Base-by-base conservation (phyloP, 2,113 vertebrate species). In the Apteryx mantelli region DNA sequence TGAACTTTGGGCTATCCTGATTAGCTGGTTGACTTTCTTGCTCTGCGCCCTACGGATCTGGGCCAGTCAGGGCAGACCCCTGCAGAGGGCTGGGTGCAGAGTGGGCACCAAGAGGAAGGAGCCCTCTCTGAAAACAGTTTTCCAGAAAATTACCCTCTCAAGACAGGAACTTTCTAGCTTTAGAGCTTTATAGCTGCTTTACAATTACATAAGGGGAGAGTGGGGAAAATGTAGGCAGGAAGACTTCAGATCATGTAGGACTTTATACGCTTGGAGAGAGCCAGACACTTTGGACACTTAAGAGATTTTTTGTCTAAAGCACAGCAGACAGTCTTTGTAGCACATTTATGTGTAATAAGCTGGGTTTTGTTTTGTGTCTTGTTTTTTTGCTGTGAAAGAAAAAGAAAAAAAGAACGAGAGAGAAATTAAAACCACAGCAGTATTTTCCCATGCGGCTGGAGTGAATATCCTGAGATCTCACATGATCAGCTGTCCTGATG, bases 361-460 rank as follows among this genome's bases (percentile, higher is more conserved):
- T 73, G 52, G 60, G 68, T 40, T 94, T 96, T 90, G 44, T 94
- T 94, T 91, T 90, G 68, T 36, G 66, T 68, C 20, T 63, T 69
- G 38, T 9, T 4, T 46, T 76, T 61, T 26, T 86, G 5, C 10
- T 56, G 40, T 76, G 53, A 93, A 96, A 94, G 34, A 36, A 79
- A 79, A 80, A 40, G 5, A 79, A 73, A 24, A 68, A 71, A 92
- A 80, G 60, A 42, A 11, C 5, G 11, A 50, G 17, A 83, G 52
- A 73, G 77, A 97, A 95, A 92, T 95, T 81, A 97, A 96, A 97
- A 96, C 94, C 95, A 91, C 92, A 95, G 86, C 78, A n/a, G 61
- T 61, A 88, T 94, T 97, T 97, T 97, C 96, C 93, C 95, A 95
- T 92, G 93, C 48, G 30, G 74, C 91, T 95, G 15, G 42, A 87